These are phyloP conservation scores for Leptinotarsa rubiginosa DNA, from an alignment of 2,888 invertebrate genomes.

Conservation along the genomic window DNA sequence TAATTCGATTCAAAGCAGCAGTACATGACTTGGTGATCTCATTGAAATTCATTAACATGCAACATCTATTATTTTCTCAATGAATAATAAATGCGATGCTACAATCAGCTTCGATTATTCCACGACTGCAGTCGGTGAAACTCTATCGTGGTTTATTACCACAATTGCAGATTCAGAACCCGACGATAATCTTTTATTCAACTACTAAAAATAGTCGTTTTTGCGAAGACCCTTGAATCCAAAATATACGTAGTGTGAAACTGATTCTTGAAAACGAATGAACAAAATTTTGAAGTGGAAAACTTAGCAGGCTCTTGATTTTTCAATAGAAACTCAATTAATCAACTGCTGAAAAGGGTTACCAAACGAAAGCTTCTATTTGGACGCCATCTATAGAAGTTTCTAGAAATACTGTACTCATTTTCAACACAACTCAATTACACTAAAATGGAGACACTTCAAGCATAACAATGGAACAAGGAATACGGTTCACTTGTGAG, in stretches of 20 bases:
- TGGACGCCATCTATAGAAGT: no score
- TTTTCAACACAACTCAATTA: no score
- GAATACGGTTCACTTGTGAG: no score
- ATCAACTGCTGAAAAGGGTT: no score
- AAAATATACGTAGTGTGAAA: neutral
- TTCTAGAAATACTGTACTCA: no score
- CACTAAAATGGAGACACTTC: no score
- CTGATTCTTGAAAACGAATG: neutral
- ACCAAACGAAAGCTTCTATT: no score
- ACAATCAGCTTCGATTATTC: constrained; percentile 15
- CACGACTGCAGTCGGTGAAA: constrained; percentile 13
- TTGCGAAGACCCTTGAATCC: neutral
- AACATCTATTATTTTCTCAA: constrained; percentile 14
- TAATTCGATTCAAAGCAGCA: constrained; percentile 8
- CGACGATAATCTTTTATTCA: constrained; percentile 14
- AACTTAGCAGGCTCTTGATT: no score
- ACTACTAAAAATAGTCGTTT: neutral
- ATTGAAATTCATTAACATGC: constrained; percentile 19
- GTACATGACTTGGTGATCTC: constrained; percentile 6
- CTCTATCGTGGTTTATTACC: constrained; percentile 7
- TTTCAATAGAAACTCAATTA: no score
- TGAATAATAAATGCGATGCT: constrained; percentile 15
- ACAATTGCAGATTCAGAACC: constrained; percentile 12
- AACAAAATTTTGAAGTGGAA: neutral
- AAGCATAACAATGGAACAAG: no score